phyloP scores from a whole-genome alignment of 2,888 invertebrate genomes.

The Hypomecis punctinalis region DNA sequence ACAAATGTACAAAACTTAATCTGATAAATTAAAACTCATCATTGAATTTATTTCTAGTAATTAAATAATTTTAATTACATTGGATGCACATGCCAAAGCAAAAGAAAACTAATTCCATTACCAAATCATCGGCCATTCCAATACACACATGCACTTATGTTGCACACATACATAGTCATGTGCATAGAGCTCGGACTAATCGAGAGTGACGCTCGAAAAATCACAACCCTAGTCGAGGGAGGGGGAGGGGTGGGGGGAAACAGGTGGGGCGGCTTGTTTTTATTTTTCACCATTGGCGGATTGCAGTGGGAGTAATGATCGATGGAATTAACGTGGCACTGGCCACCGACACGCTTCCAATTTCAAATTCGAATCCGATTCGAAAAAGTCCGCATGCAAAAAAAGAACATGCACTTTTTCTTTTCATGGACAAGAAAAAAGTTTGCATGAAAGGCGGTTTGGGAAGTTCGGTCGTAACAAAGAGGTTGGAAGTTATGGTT shows the following conservation, averaged over 20 bases:
- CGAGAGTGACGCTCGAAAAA: conserved; percentile 80
- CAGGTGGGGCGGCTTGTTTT: conserved; percentile 79
- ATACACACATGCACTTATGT: not conserved
- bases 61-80: not conserved
- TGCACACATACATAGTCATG: conserved; percentile 9
- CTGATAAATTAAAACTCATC: not conserved
- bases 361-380: conserved; percentile 60
- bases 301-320: conserved; percentile 83
- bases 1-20: no score
- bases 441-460: conserved; percentile 23
- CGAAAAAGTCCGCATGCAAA: conserved; percentile 16
- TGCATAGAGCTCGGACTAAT: conserved; percentile 47
- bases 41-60: no score
- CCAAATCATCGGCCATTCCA: conserved; percentile 46
- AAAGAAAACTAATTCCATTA: conserved; percentile 25
- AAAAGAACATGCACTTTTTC: conserved; percentile 16
- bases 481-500: conserved; percentile 22
- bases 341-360: conserved; percentile 66
- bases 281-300: conserved; percentile 83
- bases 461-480: conserved; percentile 22
- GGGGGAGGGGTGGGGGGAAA: conserved; percentile 54
- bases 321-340: conserved; percentile 81
- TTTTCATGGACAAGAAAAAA: conserved; percentile 29
- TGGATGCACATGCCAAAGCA: not conserved
- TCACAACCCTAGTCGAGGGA: conserved; percentile 67